Evolutionary conservation across 2,113 vertebrate species (phyloP), one percentile per base, ranked within the genome.

Genomic region (Felis catus): DNA sequence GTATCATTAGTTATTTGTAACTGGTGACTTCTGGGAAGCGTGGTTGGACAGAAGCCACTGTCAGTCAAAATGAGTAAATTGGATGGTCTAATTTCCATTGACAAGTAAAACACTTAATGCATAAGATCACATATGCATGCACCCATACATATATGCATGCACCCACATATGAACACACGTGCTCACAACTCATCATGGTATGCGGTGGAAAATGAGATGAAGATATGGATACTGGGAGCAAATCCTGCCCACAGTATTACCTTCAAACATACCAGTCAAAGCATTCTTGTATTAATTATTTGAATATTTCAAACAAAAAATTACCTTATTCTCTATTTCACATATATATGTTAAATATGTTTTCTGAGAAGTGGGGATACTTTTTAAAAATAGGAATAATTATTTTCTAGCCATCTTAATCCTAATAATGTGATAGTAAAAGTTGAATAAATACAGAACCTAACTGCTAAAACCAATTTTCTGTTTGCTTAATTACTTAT

Each of bases 391-490:
- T 66, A 58, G 9, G 6, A 92, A 53, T 81, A 63, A 23, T 61
- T 95, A 31, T 66, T 80, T 90, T 39, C 11, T 4, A 86, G 18
- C 74, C 41, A 78, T 92, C 11, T 36, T 92, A 63, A 83, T 82
- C 55, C 58, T 87, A 94, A 94, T 79, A 82, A 74, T 90, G 19
- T 53, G 15, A 41, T 51, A 53, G 8, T 93, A 65, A 95, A 93
- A 71, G 76, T n/a, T n/a, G 13, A 91, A 70, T 53, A 21, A 71
- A 95, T 63, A 86, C n/a, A 78, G 33, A 86, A 10, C 11, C 39
- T 78, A 91, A 68, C 81, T 89, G 51, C 19, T 85, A 66, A 88
- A 88, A 41, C 4, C 19, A 68, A 70, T 93, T 76, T 91, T 71
- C 39, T 81, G 4, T 68, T 16, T 83, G 27, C 3, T 58, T 18